Conservation (phyloP, 2,888 invertebrate genomes). For the Cloeon dipterum region DNA sequence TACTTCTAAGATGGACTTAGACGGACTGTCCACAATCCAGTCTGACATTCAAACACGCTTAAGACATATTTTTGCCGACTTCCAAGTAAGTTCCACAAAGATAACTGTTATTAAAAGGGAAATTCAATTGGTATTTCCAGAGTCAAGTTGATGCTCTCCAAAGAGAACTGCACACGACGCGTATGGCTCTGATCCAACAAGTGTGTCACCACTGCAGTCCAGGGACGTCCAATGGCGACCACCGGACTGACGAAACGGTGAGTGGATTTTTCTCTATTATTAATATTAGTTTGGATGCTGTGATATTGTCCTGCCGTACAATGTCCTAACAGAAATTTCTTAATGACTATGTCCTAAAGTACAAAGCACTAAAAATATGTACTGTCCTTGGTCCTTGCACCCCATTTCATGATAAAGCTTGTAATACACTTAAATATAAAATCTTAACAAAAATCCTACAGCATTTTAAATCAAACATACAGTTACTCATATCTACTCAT, state of each 20-base stretch:
- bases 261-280: too few species aligned
- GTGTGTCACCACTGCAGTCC: constrained; percentile 36
- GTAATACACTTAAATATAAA: too few species aligned
- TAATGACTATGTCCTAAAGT: too few species aligned
- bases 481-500: too few species aligned
- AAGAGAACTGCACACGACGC: constrained; percentile 52
- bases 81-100: constrained; percentile 30
- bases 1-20: constrained; percentile 28
- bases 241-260: constrained; percentile 31
- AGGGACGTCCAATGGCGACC: constrained; percentile 21
- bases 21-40: constrained; percentile 46
- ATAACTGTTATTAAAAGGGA: neutral
- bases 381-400: too few species aligned
- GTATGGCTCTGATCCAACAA: constrained; percentile 45
- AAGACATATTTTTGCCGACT: constrained; percentile 58
- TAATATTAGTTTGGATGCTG: constrained; percentile 1
- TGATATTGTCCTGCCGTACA: neutral
- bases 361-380: too few species aligned
- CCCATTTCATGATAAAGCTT: too few species aligned
- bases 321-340: too few species aligned
- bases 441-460: too few species aligned
- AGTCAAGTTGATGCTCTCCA: constrained; percentile 52
- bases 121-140: constrained; percentile 20
- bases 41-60: constrained; percentile 54
- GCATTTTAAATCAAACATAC: too few species aligned